Evolutionary conservation across 1,140 invertebrate species (phyloP).

Genomic region (Brachionus paranguensis): DNA sequence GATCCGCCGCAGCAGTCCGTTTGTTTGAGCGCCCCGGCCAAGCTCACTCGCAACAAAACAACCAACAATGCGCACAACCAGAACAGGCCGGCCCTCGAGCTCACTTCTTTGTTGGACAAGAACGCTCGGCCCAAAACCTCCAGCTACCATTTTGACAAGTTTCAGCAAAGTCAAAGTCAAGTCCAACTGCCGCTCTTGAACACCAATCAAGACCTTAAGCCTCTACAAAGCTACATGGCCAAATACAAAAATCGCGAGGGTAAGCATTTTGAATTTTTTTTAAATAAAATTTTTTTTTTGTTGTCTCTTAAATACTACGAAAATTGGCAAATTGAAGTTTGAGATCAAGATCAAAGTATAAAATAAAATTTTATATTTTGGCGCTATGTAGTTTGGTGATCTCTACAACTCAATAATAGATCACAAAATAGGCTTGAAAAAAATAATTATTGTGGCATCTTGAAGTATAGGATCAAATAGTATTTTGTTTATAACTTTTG

Average conservation of each 20-base stretch:
- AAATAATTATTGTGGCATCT: no score
- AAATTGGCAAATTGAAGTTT: no score
- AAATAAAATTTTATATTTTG: no score
- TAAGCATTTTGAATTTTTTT: neutral
- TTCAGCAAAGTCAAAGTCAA: neutral
- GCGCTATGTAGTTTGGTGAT: no score
- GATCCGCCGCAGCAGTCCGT: constrained; percentile 16
- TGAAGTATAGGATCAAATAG: no score
- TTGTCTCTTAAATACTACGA: neutral
- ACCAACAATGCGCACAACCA: no score
- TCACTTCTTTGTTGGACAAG: neutral
- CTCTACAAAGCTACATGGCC: constrained; percentile 17
- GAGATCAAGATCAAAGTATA: no score
- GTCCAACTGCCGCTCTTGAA: neutral
- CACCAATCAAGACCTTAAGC: neutral
- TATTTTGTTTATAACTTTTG: no score
- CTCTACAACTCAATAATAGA: no score
- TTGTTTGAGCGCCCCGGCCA: neutral
- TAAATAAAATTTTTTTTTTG: neutral
- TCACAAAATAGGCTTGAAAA: no score
- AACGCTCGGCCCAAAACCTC: neutral
- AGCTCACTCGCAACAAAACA: neutral
- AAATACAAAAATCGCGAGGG: constrained; percentile 28
- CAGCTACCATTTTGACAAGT: neutral
- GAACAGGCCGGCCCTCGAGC: no score